phyloP scores from a whole-genome alignment of 2,113 vertebrate genomes.

The Pterocles orientalis region DNA sequence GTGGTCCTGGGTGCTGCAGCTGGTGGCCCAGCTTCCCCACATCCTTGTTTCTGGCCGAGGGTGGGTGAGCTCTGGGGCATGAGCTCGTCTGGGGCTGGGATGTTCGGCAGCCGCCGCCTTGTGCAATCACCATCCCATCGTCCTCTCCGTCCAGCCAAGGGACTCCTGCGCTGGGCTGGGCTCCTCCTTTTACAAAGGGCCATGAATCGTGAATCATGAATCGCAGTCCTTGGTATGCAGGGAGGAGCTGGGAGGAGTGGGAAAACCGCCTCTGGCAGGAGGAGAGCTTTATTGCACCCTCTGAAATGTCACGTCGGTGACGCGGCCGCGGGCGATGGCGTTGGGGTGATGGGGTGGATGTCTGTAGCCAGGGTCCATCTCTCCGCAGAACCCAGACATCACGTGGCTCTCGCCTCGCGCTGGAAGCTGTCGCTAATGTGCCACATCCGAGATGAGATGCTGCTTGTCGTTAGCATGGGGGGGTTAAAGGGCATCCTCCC shows the following conservation, averaged over 20 bases:
- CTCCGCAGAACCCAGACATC: constrained; percentile 30
- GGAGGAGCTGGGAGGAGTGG: neutral
- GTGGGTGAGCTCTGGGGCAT: neutral
- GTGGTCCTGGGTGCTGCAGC: accelerated
- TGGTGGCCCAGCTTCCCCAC: accelerated
- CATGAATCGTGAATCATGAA: neutral
- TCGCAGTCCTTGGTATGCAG: neutral
- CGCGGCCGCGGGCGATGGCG: neutral
- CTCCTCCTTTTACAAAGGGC: neutral
- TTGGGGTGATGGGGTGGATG: neutral
- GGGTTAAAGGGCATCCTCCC: neutral
- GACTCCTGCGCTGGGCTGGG: neutral
- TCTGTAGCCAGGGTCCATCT: neutral
- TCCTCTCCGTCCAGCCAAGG: neutral
- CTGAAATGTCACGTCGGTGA: neutral
- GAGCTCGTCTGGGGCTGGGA: neutral
- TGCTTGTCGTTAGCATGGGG: constrained; percentile 35
- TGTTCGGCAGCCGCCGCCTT: accelerated
- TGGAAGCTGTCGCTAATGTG: constrained; percentile 11
- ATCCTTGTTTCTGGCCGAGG: neutral
- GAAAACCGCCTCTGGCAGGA: neutral
- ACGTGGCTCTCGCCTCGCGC: neutral
- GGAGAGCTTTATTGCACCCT: neutral
- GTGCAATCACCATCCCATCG: accelerated
- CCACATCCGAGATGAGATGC: neutral